Evolutionary conservation across 30 jellyfish, hydroid and myxozoan genomes (phyloP).

Genomic region (Nemopilema nomurai): DNA sequence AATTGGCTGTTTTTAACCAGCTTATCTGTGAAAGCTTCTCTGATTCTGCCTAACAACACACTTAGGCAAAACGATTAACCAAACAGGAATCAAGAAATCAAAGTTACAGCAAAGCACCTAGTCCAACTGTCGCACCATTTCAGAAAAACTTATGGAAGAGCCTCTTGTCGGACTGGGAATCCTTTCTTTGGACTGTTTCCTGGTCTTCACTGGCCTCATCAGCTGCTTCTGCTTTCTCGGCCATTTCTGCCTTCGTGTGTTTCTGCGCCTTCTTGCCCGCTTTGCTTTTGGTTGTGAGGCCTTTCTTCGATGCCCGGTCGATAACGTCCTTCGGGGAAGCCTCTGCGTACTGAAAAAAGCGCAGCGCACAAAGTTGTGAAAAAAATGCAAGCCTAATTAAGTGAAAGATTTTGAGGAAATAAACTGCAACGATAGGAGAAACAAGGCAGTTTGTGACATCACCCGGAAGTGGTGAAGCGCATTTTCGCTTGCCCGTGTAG

Average conservation of each 20-base stretch:
- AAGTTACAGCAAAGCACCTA: not conserved
- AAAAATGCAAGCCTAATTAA: not conserved
- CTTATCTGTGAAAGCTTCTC: too few species aligned
- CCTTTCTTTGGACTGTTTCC: not conserved
- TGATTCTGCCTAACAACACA: not conserved
- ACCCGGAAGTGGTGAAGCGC: not conserved
- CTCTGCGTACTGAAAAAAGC: slow-evolving; percentile 16
- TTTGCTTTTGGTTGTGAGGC: slow-evolving; percentile 7
- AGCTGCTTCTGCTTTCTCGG: not conserved
- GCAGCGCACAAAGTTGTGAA: not conserved
- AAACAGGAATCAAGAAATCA: not conserved
- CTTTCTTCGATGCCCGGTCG: slow-evolving; percentile 34
- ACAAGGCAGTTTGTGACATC: too few species aligned
- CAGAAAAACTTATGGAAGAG: slow-evolving; percentile 17
- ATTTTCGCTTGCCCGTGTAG: not conserved
- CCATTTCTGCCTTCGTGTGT: not conserved
- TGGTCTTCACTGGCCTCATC: not conserved
- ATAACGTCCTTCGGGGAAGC: slow-evolving; percentile 32
- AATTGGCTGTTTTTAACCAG: too few species aligned
- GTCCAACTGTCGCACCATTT: not conserved
- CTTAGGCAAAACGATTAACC: not conserved
- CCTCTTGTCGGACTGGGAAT: too few species aligned
- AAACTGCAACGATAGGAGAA: not conserved
- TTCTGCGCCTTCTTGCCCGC: slow-evolving; percentile 26
- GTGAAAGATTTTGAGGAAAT: not conserved